A percentile compares a stretch with the other conserved stretches of the same genome.
Conservation (phyloP, 2,888 invertebrate species). For the Ditula angustiorana region DNA sequence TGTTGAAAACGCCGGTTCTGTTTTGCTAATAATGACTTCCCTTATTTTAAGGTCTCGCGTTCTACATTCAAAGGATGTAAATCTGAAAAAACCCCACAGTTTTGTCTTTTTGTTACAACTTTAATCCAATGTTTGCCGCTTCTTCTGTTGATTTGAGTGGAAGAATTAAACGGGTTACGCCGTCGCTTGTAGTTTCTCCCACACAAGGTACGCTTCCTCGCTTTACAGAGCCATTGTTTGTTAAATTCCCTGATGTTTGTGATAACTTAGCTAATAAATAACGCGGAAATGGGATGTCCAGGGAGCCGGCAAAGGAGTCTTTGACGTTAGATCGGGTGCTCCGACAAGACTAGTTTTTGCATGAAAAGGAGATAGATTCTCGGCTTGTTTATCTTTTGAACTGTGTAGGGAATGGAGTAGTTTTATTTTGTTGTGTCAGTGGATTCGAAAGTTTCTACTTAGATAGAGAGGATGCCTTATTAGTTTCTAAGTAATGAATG, state of each 20-base stretch:
- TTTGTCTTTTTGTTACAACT: too few relatives aligned
- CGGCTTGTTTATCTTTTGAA: not conserved
- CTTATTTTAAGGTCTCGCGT: too few relatives aligned
- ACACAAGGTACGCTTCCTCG: slow-evolving; percentile 17
- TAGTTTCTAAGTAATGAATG: not conserved
- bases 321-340: slow-evolving; percentile 12
- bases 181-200: slow-evolving; percentile 3
- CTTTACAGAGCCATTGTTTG: slow-evolving; percentile 30
- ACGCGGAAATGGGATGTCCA: slow-evolving; percentile 20
- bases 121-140: too few relatives aligned
- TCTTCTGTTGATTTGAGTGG: not conserved
- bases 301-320: slow-evolving; percentile 11
- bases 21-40: too few relatives aligned
- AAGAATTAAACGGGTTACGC: not conserved
- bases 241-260: slow-evolving; percentile 27
- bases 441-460: not conserved
- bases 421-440: not conserved
- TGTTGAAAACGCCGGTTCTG: not conserved
- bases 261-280: slow-evolving; percentile 35
- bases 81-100: too few relatives aligned
- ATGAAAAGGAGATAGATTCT: not conserved
- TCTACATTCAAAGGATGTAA: too few relatives aligned
- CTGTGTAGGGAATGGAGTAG: not conserved
- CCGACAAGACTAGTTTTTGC: slow-evolving; percentile 11
- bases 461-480: not conserved